These are phyloP conservation scores for Zelostemma sp. DNA, from an alignment of 1,140 invertebrate species.

Conservation along the genomic window DNA sequence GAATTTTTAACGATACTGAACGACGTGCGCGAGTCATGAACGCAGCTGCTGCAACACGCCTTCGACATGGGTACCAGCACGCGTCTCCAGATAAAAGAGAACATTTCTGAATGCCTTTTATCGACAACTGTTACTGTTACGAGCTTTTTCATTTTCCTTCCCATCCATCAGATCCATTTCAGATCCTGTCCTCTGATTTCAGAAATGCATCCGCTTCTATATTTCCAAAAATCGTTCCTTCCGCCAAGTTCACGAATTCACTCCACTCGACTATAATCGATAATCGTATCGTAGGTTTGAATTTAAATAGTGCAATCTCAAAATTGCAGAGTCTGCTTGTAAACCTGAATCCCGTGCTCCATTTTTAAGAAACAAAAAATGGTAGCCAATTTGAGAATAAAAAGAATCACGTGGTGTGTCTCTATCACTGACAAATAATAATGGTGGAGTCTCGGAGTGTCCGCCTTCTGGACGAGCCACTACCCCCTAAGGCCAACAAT, in stretches of 20 bases:
- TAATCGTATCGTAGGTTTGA: too few species aligned
- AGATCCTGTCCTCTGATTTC: too few species aligned
- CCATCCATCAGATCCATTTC: neutral
- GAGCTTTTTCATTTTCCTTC: slow-evolving; percentile 31
- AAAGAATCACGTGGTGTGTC: slow-evolving; percentile 32
- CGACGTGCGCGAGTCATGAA: slow-evolving; percentile 55
- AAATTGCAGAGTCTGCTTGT: neutral
- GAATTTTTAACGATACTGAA: slow-evolving; percentile 30
- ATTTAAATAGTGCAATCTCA: too few species aligned
- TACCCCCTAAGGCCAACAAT: slow-evolving; percentile 66
- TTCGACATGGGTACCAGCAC: slow-evolving; percentile 49
- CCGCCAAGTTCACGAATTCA: too few species aligned
- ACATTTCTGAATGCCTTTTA: slow-evolving; percentile 40
- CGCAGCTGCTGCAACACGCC: slow-evolving; percentile 62
- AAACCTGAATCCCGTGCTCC: neutral
- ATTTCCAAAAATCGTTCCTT: too few species aligned
- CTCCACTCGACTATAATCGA: too few species aligned
- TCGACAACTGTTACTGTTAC: slow-evolving; percentile 31
- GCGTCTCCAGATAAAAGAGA: slow-evolving; percentile 50
- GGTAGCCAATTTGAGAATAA: neutral
- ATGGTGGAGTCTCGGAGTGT: slow-evolving; percentile 57
- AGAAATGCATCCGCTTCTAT: too few species aligned
- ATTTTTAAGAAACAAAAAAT: neutral
- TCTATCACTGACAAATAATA: slow-evolving; percentile 53
- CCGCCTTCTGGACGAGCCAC: slow-evolving; percentile 59